Percentiles rank a stretch among this genome's conserved stretches.
phyloP scores from a whole-genome alignment of 2,888 invertebrate species.

The Parapristionchus giblindavisi region DNA sequence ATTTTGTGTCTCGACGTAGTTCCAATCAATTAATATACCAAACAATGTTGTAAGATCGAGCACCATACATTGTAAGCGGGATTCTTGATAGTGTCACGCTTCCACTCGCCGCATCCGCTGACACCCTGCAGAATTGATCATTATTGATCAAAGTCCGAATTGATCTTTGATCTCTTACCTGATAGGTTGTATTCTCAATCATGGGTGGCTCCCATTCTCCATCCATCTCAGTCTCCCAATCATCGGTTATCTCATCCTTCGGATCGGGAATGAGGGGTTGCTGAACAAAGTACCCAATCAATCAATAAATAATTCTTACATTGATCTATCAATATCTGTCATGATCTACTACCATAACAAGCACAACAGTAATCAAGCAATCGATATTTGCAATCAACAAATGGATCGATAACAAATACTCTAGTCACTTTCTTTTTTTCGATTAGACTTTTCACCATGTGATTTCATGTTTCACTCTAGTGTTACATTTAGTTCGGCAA shows the following conservation, averaged over 20 bases:
- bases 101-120: constrained; percentile 92
- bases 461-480: not conserved
- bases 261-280: constrained; percentile 84
- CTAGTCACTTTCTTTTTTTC: not conserved
- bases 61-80: constrained; percentile 73
- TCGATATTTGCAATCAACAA: no score
- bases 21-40: no score
- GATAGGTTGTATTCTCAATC: constrained; percentile 71
- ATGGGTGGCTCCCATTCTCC: constrained; percentile 97
- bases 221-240: constrained; percentile 99
- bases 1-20: no score
- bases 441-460: no score
- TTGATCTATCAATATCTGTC: not conserved
- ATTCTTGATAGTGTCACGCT: constrained; percentile 75
- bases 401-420: no score
- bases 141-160: no score
- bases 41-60: no score
- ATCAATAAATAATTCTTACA: not conserved
- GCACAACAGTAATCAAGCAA: not conserved
- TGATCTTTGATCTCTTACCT: not conserved
- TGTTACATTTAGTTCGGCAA: not conserved
- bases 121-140: constrained; percentile 74
- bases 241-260: constrained; percentile 84
- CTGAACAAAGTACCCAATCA: constrained; percentile 25
- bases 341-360: not conserved